Base-by-base conservation (phyloP, 1,140 invertebrate species). In the Lepidurus arcticus region DNA sequence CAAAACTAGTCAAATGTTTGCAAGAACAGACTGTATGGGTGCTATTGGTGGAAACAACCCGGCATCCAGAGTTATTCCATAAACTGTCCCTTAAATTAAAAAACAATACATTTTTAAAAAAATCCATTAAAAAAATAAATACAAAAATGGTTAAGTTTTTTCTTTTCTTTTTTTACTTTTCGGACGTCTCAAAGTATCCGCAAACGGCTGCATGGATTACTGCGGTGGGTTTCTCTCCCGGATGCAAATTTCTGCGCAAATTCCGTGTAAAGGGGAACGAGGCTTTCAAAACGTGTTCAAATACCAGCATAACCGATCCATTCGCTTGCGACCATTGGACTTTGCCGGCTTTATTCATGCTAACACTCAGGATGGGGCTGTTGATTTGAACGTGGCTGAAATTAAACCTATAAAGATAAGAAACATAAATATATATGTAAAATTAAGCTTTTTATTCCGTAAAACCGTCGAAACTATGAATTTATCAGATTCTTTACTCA, bases 1-100 rank as follows among this genome's bases (percentile, higher is more conserved):
- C 89, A 84, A 91, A 90, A 82, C 88, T 88, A 16, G 89, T 90
- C n/a, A 91, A 82, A 83, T 90, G 90, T 80, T 87, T 83, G 83
- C 89, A 90, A 78, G 86, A 82, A 81, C 90, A 90, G 5, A 85
- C 82, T 5, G 89, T 88, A 81, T 88, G 86, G 13, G 85, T 85
- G 6, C 81, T 78, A 81, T 88, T 88, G 26, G 84, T 85, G 6
- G 79, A 77, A 6, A 85, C 79, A 6, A 89, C 78, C 53, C 81
- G 78, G 81, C 90, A 90, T 3, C 90, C 89, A 76, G 24, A 16
- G 10, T 65, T 76, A 77, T 81, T 78, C 81, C 81, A 81, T 65
- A 44, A 42, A 44, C 80, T 78, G 13, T 16, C 26, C 65, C 65
- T 42, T 75, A 65, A 73, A 65, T 21, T 34, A n/a, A 16, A 34